Evolutionary conservation across 2,797 vertebrate genomes (phyloP).

Genomic region (Ateles fusciceps): DNA sequence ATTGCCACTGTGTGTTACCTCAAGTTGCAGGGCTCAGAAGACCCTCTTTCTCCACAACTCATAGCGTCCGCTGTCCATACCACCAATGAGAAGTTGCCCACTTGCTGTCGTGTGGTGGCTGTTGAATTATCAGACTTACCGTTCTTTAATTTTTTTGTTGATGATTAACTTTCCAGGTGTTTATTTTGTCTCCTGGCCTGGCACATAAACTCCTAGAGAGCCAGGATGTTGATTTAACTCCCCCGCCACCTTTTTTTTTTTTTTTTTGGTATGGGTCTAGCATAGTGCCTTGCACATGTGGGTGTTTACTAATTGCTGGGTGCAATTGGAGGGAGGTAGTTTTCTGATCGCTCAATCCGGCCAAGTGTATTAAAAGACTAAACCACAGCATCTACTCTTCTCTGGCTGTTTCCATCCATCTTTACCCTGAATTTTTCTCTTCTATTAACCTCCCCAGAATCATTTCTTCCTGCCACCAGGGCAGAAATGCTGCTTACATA

Average conservation of each 20-base stretch:
- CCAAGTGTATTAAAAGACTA: not conserved
- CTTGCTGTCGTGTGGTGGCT: not conserved
- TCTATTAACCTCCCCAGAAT: not conserved
- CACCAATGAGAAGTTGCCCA: not conserved
- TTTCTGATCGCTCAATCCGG: not conserved
- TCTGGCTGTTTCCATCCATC: not conserved
- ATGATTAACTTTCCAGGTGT: not conserved
- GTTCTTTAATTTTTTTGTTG: not conserved
- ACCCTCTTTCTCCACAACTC: not conserved
- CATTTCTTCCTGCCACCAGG: not conserved
- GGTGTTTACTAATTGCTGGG: not conserved
- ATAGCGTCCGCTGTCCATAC: not conserved
- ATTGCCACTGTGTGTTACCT: not conserved
- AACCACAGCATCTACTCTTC: not conserved
- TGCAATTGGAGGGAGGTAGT: not conserved
- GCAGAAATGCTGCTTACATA: not conserved
- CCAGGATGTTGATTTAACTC: not conserved
- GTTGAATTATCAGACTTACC: not conserved
- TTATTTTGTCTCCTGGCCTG: not conserved
- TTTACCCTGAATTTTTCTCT: not conserved
- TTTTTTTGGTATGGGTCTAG: not conserved
- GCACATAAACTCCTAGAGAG: not conserved
- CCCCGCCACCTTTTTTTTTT: not conserved
- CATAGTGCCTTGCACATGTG: too few species aligned
- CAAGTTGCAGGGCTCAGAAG: not conserved